Conservation (phyloP, 2,888 invertebrate genomes). For the Torymus tubicola region DNA sequence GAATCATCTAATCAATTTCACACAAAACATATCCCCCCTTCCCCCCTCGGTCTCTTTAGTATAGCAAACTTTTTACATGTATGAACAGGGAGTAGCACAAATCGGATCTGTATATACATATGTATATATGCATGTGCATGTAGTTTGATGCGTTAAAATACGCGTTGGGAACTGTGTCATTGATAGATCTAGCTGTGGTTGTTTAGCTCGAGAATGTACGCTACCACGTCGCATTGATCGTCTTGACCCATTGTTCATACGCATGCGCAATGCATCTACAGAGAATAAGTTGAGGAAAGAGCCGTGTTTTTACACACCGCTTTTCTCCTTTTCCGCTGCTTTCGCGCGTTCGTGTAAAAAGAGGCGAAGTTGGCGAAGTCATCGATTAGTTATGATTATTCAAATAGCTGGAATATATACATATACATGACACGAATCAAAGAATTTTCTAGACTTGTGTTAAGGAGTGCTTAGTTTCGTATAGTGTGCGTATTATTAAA, state of each 20-base stretch:
- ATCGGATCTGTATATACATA: background rate
- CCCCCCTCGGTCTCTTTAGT: background rate
- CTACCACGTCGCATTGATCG: slow-evolving; percentile 1
- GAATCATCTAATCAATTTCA: slow-evolving; percentile 52
- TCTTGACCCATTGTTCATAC: slow-evolving; percentile 38
- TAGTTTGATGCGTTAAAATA: slow-evolving; percentile 42
- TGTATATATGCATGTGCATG: background rate
- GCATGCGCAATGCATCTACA: background rate
- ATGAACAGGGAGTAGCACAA: slow-evolving; percentile 27
- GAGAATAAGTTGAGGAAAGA: slow-evolving; percentile 9
- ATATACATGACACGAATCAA: background rate
- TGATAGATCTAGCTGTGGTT: slow-evolving; percentile 31
- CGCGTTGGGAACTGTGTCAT: slow-evolving; percentile 51
- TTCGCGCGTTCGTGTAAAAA: background rate
- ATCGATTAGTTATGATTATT: slow-evolving; percentile 25
- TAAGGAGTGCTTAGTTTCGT: background rate
- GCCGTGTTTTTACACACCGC: slow-evolving; percentile 4
- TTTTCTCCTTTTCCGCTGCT: slow-evolving; percentile 28
- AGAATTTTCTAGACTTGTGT: background rate
- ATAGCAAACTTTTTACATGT: slow-evolving; percentile 20
- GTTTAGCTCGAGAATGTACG: background rate
- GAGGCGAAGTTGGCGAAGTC: background rate
- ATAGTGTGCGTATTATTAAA: background rate
- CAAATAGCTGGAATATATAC: background rate
- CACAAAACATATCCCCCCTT: slow-evolving; percentile 25